A percentile compares a stretch with the other conserved stretches of the same genome.
phyloP scores from a whole-genome alignment of 2,113 vertebrate genomes.

The Prinia subflava region DNA sequence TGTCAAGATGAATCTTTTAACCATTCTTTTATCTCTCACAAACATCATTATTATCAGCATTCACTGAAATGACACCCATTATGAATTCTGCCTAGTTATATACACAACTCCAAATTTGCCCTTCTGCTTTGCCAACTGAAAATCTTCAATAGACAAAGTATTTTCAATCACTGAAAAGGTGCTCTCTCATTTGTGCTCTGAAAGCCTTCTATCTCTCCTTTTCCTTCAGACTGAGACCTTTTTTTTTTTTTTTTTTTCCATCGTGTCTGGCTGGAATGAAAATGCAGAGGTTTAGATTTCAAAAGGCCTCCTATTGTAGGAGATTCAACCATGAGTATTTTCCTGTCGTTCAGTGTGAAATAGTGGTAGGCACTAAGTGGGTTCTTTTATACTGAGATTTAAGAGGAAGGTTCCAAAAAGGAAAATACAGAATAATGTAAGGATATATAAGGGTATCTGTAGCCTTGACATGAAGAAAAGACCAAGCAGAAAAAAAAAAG shows the following conservation, averaged over 20 bases:
- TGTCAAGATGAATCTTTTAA: background rate
- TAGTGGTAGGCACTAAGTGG: background rate
- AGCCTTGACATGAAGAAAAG: background rate
- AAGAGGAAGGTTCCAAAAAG: background rate
- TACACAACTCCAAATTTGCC: background rate
- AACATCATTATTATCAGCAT: background rate
- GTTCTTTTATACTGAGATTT: background rate
- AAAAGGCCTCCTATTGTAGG: background rate
- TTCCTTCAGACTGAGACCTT: background rate
- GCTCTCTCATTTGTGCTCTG: background rate
- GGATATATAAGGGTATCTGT: background rate
- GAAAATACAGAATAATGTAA: background rate
- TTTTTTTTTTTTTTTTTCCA: background rate
- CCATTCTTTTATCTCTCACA: background rate
- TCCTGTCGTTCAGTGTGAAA: background rate
- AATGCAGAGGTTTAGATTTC: slow-evolving; percentile 8
- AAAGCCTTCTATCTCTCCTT: background rate
- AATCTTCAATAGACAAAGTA: background rate
- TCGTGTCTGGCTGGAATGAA: background rate
- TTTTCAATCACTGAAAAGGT: background rate
- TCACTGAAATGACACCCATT: background rate
- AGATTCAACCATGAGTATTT: background rate
- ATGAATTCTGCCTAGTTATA: background rate
- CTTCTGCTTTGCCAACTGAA: background rate
- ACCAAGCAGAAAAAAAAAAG: background rate